These are phyloP conservation scores for Melanostigma gelatinosum DNA, from an alignment of 2,113 vertebrate genomes.

Conservation along the genomic window DNA sequence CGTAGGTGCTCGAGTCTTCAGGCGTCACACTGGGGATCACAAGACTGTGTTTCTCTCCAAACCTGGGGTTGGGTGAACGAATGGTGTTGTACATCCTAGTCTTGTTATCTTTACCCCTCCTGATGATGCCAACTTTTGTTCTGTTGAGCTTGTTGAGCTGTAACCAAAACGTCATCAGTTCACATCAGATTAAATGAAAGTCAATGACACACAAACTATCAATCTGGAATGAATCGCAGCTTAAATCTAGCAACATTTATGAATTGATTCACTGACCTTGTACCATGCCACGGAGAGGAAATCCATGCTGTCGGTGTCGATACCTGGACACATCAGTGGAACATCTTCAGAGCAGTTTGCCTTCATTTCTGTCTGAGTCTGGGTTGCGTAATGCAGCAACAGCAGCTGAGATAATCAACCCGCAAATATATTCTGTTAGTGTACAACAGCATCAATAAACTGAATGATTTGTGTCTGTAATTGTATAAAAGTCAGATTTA, in stretches of 20 bases:
- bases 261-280: slow-evolving; percentile 59
- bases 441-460: neutral
- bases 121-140: neutral
- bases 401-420: slow-evolving; percentile 51
- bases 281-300: slow-evolving; percentile 70
- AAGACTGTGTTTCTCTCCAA: slow-evolving; percentile 46
- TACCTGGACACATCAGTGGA: slow-evolving; percentile 39
- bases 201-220: neutral
- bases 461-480: neutral
- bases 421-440: neutral
- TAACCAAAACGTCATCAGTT: neutral
- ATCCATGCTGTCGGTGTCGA: neutral
- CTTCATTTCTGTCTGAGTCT: rapidly evolving
- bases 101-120: rapidly evolving
- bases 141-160: neutral
- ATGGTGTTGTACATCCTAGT: rapidly evolving
- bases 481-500: neutral
- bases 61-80: rapidly evolving
- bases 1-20: slow-evolving; percentile 66
- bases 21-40: slow-evolving; percentile 38
- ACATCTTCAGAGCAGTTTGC: slow-evolving; percentile 33
- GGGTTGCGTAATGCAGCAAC: slow-evolving; percentile 36
- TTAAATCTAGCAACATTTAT: neutral
- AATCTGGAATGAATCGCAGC: neutral
- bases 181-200: neutral